A percentile compares a stretch with the other conserved stretches of the same genome.
Evolutionary conservation across 92 coral and sea anemone genomes (phyloP).

Genomic region (Actinernus sp.): DNA sequence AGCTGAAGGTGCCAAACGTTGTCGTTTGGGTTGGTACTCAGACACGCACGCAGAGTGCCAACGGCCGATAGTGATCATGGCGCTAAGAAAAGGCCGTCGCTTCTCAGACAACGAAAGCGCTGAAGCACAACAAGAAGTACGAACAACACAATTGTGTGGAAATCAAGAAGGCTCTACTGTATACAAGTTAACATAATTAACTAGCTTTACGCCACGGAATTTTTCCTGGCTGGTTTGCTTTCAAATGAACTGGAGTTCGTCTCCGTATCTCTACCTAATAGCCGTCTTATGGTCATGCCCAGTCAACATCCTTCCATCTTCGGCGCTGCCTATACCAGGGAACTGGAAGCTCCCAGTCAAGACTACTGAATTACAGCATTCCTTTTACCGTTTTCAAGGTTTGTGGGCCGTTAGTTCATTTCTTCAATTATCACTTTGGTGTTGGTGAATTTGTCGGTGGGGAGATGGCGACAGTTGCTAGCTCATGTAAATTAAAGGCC

Average conservation of each 20-base stretch:
- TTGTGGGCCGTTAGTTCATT: constrained; percentile 16
- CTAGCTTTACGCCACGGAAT: not conserved
- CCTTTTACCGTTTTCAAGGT: constrained; percentile 58
- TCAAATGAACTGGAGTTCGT: not conserved
- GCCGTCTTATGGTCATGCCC: not conserved
- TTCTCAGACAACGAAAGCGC: no score
- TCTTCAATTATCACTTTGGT: constrained; percentile 18
- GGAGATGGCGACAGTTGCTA: no score
- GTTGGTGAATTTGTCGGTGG: constrained; percentile 12
- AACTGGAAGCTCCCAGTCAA: constrained; percentile 24
- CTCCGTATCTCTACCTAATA: not conserved
- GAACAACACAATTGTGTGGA: no score
- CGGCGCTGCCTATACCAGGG: constrained; percentile 9
- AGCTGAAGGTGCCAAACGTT: constrained; percentile 45
- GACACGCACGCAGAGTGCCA: constrained; percentile 23
- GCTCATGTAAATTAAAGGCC: no score
- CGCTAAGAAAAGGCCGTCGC: no score
- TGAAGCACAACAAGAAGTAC: no score
- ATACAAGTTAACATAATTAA: constrained; percentile 9
- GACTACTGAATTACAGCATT: constrained; percentile 13
- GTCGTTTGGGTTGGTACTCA: constrained; percentile 3
- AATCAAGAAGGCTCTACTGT: no score
- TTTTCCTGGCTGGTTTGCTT: not conserved
- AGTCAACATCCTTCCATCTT: not conserved
- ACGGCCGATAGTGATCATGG: constrained; percentile 18